Percentiles rank a stretch among this genome's conserved stretches.
phyloP scores from a whole-genome alignment of 2,888 invertebrate genomes.

The Agrochola lychnidis region DNA sequence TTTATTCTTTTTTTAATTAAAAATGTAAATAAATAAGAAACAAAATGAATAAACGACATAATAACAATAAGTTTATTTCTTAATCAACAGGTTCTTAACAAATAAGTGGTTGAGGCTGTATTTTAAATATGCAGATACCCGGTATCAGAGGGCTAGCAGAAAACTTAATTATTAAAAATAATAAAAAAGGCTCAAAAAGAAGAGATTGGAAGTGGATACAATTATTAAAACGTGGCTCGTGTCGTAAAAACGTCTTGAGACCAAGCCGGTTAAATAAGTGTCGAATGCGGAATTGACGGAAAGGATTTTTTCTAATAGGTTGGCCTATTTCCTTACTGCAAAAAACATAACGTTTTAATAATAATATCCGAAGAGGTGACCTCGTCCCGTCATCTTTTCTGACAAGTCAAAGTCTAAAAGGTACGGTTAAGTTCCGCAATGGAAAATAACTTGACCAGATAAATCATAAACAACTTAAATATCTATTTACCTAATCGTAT shows the following conservation, averaged over 20 bases:
- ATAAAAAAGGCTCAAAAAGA: too few relatives aligned
- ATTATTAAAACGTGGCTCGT: not conserved
- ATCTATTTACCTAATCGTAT: not conserved
- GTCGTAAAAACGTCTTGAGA: not conserved
- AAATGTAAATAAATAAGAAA: too few relatives aligned
- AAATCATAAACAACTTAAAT: not conserved
- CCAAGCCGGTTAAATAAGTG: not conserved
- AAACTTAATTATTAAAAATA: too few relatives aligned
- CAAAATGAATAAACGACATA: too few relatives aligned
- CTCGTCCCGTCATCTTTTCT: conserved; percentile 5
- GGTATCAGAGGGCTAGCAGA: too few relatives aligned
- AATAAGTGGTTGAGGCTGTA: too few relatives aligned
- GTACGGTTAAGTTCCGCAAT: not conserved
- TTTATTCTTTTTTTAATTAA: too few relatives aligned
- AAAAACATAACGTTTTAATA: not conserved
- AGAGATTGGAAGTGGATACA: not conserved
- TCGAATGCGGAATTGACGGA: not conserved
- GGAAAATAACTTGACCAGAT: not conserved
- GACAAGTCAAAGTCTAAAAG: not conserved
- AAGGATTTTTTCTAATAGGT: not conserved
- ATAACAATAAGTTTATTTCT: too few relatives aligned
- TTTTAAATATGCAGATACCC: too few relatives aligned
- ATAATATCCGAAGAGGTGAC: not conserved
- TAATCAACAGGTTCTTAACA: too few relatives aligned
- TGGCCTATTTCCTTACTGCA: not conserved